Evolutionary conservation across 2,113 vertebrate genomes (phyloP).

Genomic region (Catharus fuscescens): DNA sequence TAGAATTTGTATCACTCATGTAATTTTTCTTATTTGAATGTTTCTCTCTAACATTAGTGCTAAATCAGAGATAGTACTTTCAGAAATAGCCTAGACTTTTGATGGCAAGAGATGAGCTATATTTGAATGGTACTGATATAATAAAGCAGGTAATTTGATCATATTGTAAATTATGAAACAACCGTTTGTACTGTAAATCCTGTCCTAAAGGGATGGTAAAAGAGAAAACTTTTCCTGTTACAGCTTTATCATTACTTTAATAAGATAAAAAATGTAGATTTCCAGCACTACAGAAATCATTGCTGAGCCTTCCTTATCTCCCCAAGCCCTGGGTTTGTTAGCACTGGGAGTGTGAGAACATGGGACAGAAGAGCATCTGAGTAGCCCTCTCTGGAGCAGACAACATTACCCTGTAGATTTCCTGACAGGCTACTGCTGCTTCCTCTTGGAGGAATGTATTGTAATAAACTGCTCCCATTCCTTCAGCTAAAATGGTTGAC

Average conservation of each 20-base stretch:
- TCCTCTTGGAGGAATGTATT: constrained; percentile 7
- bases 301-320: not conserved
- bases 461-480: constrained; percentile 13
- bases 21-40: not conserved
- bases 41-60: not conserved
- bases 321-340: not conserved
- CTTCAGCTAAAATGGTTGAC: not conserved
- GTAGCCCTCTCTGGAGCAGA: not conserved
- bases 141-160: not conserved
- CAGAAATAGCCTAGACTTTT: not conserved
- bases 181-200: not conserved
- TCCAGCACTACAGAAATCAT: not conserved
- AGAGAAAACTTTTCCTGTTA: not conserved
- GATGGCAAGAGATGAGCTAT: not conserved
- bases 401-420: not conserved
- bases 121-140: not conserved
- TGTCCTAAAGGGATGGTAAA: not conserved
- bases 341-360: not conserved
- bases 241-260: not conserved
- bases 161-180: not conserved
- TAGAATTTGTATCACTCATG: not conserved
- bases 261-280: not conserved
- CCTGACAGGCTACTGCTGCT: constrained; percentile 25
- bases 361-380: not conserved
- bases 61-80: not conserved